Evolutionary conservation across 2,888 invertebrate genomes (phyloP).

Genomic region (Mesochorus sp.): DNA sequence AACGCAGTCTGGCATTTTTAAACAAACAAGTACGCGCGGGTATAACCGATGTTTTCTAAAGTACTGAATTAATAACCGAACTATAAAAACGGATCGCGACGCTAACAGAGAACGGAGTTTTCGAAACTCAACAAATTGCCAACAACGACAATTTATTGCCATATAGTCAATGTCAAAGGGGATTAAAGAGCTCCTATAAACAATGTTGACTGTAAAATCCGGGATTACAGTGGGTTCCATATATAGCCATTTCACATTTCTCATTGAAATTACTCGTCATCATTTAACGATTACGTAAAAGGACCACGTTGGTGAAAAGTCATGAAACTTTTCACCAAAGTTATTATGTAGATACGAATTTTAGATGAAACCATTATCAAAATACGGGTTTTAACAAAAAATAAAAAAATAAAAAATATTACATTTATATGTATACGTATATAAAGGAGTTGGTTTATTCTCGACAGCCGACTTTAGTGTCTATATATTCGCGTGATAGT

Average conservation of each 20-base stretch:
- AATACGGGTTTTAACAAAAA: conserved; percentile 30
- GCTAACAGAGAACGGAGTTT: background rate
- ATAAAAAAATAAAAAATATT: background rate
- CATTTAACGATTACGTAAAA: too few relatives aligned
- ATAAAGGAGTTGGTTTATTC: conserved; percentile 13
- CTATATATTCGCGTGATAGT: conserved; percentile 41
- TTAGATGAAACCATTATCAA: conserved; percentile 28
- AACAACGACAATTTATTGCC: background rate
- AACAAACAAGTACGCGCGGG: too few relatives aligned
- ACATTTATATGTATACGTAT: background rate
- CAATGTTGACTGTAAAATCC: background rate
- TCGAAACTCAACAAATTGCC: background rate
- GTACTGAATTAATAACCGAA: too few relatives aligned
- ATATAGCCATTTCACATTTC: too few relatives aligned
- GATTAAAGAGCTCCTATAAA: background rate
- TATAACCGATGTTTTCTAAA: too few relatives aligned
- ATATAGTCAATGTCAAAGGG: background rate
- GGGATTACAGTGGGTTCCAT: background rate
- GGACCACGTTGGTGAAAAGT: too few relatives aligned
- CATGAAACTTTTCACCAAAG: too few relatives aligned
- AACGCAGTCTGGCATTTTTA: too few relatives aligned
- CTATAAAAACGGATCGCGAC: too few relatives aligned
- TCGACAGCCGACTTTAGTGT: conserved; percentile 28
- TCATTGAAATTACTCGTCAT: too few relatives aligned
- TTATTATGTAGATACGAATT: too few relatives aligned